Evolutionary conservation across 2,113 vertebrate genomes (phyloP).

Genomic region (Poecile atricapillus): DNA sequence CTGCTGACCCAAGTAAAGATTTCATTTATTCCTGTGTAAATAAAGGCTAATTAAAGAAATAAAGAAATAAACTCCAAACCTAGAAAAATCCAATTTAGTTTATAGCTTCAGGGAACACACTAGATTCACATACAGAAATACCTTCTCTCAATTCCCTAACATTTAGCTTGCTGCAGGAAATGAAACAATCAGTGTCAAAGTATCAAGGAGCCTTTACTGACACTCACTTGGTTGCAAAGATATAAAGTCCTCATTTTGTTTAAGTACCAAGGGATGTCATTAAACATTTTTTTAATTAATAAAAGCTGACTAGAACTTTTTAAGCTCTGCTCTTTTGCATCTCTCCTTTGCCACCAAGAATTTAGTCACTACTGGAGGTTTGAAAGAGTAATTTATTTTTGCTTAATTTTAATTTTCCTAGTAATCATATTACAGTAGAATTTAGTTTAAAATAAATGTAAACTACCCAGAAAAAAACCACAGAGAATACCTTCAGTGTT

Average conservation of each 20-base stretch:
- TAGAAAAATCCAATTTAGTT: not conserved
- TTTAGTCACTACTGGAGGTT: not conserved
- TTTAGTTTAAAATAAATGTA: not conserved
- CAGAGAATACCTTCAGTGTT: constrained; percentile 82
- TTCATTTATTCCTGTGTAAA: not conserved
- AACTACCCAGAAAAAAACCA: not conserved
- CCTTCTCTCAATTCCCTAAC: not conserved
- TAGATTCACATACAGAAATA: not conserved
- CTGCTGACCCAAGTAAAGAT: not conserved
- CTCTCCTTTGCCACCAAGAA: not conserved
- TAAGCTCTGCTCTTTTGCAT: not conserved
- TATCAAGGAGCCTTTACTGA: not conserved
- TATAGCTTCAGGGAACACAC: not conserved
- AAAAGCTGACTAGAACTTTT: not conserved
- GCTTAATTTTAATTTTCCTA: not conserved
- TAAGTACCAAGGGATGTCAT: not conserved
- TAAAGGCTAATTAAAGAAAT: not conserved
- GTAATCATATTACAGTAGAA: not conserved
- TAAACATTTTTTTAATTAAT: not conserved
- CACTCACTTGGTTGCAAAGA: not conserved
- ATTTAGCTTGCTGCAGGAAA: not conserved
- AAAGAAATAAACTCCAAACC: not conserved
- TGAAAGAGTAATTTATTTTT: not conserved
- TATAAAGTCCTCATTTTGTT: not conserved
- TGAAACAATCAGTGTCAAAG: not conserved